Percentiles rank a stretch among this genome's conserved stretches.
phyloP scores from a whole-genome alignment of 2,797 vertebrate genomes.

The Scolopax bukidnonensis region DNA sequence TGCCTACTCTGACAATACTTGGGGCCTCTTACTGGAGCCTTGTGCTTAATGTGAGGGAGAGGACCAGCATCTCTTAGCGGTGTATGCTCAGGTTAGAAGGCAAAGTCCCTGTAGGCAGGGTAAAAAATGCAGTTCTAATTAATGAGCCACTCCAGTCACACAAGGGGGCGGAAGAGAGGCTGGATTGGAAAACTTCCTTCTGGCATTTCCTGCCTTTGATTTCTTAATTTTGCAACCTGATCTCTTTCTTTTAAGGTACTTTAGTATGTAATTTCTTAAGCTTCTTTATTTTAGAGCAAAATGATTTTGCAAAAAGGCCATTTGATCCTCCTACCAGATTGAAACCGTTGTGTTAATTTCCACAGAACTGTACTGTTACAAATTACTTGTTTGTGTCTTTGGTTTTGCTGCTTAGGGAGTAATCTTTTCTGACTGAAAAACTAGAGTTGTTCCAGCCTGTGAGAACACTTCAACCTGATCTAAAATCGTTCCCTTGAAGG shows the following conservation, averaged over 20 bases:
- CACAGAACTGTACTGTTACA: not conserved
- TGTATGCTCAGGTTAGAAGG: accelerated
- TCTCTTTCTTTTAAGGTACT: constrained; percentile 6
- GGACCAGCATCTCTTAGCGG: not conserved
- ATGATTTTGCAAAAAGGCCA: not conserved
- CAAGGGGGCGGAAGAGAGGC: constrained; percentile 23
- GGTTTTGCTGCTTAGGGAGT: not conserved
- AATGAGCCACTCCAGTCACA: not conserved
- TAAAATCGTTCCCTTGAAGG: not conserved
- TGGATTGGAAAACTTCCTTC: not conserved
- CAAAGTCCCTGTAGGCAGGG: not conserved
- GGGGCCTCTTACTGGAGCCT: not conserved
- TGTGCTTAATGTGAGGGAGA: not conserved
- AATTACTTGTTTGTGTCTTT: not conserved
- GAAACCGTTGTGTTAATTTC: not conserved
- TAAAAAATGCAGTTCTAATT: accelerated
- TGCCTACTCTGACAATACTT: accelerated
- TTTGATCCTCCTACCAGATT: constrained; percentile 1
- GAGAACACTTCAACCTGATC: not conserved
- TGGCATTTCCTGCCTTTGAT: constrained; percentile 20
- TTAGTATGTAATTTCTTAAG: not conserved
- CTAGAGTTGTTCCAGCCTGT: not conserved
- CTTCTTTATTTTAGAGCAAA: constrained; percentile 14
- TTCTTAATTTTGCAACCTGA: not conserved
- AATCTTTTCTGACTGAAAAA: constrained; percentile 15